Conservation (phyloP, 2,797 vertebrate genomes). For the Sylvilagus floridanus region DNA sequence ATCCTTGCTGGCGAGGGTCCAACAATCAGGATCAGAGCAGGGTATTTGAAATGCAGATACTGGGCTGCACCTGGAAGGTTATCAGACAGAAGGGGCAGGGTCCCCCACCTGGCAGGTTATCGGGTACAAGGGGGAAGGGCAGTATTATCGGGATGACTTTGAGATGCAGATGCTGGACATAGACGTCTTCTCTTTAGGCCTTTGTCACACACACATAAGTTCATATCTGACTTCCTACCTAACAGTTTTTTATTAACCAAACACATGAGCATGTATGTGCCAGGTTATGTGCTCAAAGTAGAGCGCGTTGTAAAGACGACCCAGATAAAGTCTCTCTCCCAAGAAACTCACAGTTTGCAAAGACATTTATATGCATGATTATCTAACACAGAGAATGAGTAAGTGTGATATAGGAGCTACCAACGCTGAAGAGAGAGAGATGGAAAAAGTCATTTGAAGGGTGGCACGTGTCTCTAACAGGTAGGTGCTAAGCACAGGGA, state of each 20-base stretch:
- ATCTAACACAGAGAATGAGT: neutral
- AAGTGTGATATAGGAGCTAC: neutral
- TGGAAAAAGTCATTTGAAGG: neutral
- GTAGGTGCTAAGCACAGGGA: neutral
- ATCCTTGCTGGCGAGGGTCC: too few species aligned
- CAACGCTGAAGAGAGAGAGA: neutral
- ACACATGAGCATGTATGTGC: neutral
- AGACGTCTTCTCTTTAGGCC: too few species aligned
- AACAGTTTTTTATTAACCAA: neutral
- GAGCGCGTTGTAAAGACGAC: neutral
- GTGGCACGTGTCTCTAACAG: neutral
- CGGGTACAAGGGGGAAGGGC: too few species aligned
- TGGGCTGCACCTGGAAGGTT: too few species aligned
- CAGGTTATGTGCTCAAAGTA: neutral
- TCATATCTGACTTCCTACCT: too few species aligned
- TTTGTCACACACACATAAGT: too few species aligned
- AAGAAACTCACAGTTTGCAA: constrained; percentile 34
- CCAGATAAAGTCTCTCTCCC: neutral
- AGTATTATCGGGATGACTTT: too few species aligned
- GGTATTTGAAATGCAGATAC: too few species aligned
- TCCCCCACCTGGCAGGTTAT: too few species aligned
- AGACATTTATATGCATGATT: constrained; percentile 12
- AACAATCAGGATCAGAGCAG: too few species aligned
- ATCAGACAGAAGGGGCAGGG: too few species aligned
- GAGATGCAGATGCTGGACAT: too few species aligned